Conservation (phyloP, 2,797 vertebrate species). For the Phrynocephalus vlangalii region DNA sequence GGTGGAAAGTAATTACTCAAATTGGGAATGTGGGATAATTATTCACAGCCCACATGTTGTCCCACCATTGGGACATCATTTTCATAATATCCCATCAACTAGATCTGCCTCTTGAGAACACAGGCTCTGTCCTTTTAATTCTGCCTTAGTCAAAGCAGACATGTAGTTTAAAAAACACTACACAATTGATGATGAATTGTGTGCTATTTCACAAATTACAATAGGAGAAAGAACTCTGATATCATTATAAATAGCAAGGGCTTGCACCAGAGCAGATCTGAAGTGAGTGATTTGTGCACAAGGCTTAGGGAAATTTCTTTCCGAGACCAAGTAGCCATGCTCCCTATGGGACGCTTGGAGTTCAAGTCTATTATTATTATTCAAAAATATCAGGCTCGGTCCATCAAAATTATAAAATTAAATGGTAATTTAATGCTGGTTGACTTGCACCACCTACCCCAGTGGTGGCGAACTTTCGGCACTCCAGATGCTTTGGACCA, state of each 20-base stretch:
- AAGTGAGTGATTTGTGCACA: not conserved
- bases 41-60: not conserved
- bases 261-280: not conserved
- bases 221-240: not conserved
- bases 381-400: too few relatives aligned
- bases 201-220: slow-evolving; percentile 41
- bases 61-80: slow-evolving; percentile 49
- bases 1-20: slow-evolving; percentile 41
- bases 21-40: slow-evolving; percentile 40
- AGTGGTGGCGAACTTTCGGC: too few relatives aligned
- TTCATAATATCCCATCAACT: slow-evolving; percentile 28
- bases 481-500: too few relatives aligned
- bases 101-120: slow-evolving; percentile 30
- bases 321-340: too few relatives aligned
- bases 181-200: not conserved
- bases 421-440: too few relatives aligned
- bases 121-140: slow-evolving; percentile 38
- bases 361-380: too few relatives aligned
- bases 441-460: too few relatives aligned
- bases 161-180: not conserved
- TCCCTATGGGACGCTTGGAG: too few relatives aligned
- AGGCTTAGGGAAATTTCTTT: not conserved
- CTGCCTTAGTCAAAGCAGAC: slow-evolving; percentile 10
- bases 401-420: too few relatives aligned
- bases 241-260: not conserved